Conservation (phyloP, 2,888 invertebrate species). For the Tinea pellionella region DNA sequence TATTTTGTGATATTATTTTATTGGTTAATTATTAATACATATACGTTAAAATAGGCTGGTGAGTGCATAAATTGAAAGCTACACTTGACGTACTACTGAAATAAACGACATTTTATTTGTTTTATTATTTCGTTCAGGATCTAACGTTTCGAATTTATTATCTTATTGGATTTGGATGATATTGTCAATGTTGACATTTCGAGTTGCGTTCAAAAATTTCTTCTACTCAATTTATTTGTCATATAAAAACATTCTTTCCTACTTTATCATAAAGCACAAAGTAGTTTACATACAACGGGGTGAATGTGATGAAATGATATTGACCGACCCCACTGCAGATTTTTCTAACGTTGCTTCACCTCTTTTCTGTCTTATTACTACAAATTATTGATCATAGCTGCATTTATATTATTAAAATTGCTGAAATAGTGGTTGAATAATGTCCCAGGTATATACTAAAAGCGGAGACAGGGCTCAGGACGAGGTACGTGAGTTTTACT, state of each 20-base stretch:
- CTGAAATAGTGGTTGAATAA: background rate
- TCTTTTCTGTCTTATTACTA: background rate
- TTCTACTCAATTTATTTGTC: too few relatives aligned
- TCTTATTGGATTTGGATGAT: too few relatives aligned
- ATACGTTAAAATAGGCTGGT: too few relatives aligned
- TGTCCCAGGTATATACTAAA: conserved; percentile 31
- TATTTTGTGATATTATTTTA: too few relatives aligned
- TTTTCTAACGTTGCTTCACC: background rate
- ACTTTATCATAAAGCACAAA: background rate
- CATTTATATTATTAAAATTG: background rate
- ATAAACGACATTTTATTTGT: too few relatives aligned
- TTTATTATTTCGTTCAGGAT: too few relatives aligned
- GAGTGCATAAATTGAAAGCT: too few relatives aligned
- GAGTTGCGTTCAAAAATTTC: background rate
- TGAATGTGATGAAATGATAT: background rate
- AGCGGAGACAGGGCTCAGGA: conserved; percentile 72
- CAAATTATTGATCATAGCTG: background rate
- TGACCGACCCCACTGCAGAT: background rate
- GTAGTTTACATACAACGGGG: background rate
- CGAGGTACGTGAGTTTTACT: conserved; percentile 64
- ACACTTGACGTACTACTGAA: too few relatives aligned
- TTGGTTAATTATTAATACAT: too few relatives aligned
- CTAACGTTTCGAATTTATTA: too few relatives aligned
- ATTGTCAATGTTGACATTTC: background rate
- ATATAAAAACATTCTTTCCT: background rate